These are phyloP conservation scores for Typhlichthys subterraneus DNA, from an alignment of 2,797 vertebrate species.

Conservation along the genomic window DNA sequence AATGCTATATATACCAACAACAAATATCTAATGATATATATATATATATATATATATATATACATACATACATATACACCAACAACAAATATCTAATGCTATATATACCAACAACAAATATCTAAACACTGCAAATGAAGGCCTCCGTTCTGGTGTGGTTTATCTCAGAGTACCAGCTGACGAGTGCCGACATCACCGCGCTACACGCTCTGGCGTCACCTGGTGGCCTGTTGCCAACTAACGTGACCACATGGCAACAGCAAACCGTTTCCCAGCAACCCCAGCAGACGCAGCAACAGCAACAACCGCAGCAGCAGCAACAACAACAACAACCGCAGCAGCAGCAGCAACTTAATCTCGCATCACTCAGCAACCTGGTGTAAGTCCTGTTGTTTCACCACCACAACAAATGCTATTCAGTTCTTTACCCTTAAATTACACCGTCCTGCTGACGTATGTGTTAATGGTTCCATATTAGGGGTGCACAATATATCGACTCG, in stretches of 20 bases:
- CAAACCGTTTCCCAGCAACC: slow-evolving; percentile 68
- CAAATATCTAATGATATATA: too few relatives aligned
- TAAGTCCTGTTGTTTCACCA: slow-evolving; percentile 70
- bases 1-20: too few relatives aligned
- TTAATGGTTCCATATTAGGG: background rate
- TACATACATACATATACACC: too few relatives aligned
- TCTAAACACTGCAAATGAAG: too few relatives aligned
- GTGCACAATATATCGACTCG: background rate
- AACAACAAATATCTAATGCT: too few relatives aligned
- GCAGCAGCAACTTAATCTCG: slow-evolving; percentile 81
- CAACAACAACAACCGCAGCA: slow-evolving; percentile 69
- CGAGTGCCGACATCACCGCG: slow-evolving; percentile 93
- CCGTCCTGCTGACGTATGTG: background rate
- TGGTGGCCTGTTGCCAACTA: slow-evolving; percentile 86
- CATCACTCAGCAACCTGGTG: slow-evolving; percentile 93
- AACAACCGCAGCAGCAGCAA: slow-evolving; percentile 53
- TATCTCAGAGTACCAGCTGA: slow-evolving; percentile 92
- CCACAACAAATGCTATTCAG: background rate
- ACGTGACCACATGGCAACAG: slow-evolving; percentile 92
- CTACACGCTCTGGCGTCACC: slow-evolving; percentile 92
- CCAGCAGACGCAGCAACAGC: slow-evolving; percentile 83
- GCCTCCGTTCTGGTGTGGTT: background rate
- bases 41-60: too few relatives aligned
- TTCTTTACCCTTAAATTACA: background rate
- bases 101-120: too few relatives aligned